Conservation (phyloP, 2,113 vertebrate genomes). For the Orientallactaga bullata region DNA sequence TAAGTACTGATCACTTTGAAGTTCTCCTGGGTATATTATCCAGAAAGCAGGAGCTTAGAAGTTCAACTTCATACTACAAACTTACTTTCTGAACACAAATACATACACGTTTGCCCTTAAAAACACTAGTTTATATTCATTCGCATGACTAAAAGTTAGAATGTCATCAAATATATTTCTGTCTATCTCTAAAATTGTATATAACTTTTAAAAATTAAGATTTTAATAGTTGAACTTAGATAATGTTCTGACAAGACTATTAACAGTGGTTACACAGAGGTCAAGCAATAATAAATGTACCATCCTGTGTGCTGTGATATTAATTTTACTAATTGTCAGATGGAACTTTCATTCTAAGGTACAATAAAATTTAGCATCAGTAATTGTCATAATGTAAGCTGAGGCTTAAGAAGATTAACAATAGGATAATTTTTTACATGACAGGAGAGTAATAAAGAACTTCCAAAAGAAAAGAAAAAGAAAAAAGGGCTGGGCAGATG, state of each 20-base stretch:
- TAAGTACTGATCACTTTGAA: slow-evolving; percentile 8
- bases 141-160: slow-evolving; percentile 52
- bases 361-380: slow-evolving; percentile 47
- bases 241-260: slow-evolving; percentile 73
- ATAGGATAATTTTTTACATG: background rate
- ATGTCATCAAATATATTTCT: slow-evolving; percentile 42
- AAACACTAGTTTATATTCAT: slow-evolving; percentile 61
- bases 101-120: slow-evolving; percentile 63
- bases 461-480: no score
- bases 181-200: background rate
- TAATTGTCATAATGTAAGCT: slow-evolving; percentile 54
- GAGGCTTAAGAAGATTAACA: background rate
- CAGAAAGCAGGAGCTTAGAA: background rate
- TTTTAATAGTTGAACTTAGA: slow-evolving; percentile 55
- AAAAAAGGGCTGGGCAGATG: no score
- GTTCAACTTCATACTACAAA: slow-evolving; percentile 44
- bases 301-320: slow-evolving; percentile 64
- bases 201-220: slow-evolving; percentile 66
- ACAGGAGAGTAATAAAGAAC: background rate
- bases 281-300: slow-evolving; percentile 64
- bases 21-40: background rate
- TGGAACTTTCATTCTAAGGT: slow-evolving; percentile 69
- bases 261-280: slow-evolving; percentile 64
- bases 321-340: slow-evolving; percentile 75
- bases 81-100: slow-evolving; percentile 44